These are phyloP conservation scores for Lissonota sp. DNA, from an alignment of 2,888 invertebrate species.

Conservation along the genomic window DNA sequence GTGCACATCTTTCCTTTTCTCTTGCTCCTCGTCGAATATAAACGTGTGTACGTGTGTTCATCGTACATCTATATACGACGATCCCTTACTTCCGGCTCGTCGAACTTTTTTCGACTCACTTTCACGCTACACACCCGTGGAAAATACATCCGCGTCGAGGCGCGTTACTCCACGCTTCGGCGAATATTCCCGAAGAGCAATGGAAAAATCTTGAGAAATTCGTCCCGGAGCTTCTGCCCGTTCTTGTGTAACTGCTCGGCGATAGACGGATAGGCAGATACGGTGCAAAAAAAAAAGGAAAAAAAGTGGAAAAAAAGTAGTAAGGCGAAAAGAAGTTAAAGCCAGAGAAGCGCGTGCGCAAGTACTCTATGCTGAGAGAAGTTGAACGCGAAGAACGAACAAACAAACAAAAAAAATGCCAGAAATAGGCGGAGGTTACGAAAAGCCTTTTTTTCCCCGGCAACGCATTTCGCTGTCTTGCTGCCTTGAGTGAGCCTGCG, in stretches of 20 bases:
- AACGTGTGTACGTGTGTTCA: too few relatives aligned
- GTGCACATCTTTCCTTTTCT: slow-evolving; percentile 4
- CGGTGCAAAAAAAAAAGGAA: neutral
- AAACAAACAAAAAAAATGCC: slow-evolving; percentile 10
- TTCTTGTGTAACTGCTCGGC: neutral
- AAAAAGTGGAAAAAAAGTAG: slow-evolving; percentile 14
- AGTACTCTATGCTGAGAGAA: slow-evolving; percentile 23
- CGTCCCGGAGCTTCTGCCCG: slow-evolving; percentile 34
- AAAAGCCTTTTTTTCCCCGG: neutral
- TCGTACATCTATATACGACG: slow-evolving; percentile 17
- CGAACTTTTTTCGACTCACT: slow-evolving; percentile 64
- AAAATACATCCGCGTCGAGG: slow-evolving; percentile 43
- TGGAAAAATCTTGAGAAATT: slow-evolving; percentile 48
- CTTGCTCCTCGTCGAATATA: neutral
- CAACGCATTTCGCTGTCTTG: neutral
- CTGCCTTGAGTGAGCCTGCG: slow-evolving; percentile 2
- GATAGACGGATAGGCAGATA: slow-evolving; percentile 2
- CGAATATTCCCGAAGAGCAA: slow-evolving; percentile 47
- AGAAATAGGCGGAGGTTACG: neutral
- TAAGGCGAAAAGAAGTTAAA: slow-evolving; percentile 36
- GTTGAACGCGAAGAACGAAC: slow-evolving; percentile 6
- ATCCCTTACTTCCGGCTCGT: slow-evolving; percentile 60
- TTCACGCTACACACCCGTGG: slow-evolving; percentile 51
- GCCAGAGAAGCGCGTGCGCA: slow-evolving; percentile 23
- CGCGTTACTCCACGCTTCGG: slow-evolving; percentile 51